Base-by-base conservation (phyloP, 2,797 vertebrate species). In the Petrocephalus sullivani region DNA sequence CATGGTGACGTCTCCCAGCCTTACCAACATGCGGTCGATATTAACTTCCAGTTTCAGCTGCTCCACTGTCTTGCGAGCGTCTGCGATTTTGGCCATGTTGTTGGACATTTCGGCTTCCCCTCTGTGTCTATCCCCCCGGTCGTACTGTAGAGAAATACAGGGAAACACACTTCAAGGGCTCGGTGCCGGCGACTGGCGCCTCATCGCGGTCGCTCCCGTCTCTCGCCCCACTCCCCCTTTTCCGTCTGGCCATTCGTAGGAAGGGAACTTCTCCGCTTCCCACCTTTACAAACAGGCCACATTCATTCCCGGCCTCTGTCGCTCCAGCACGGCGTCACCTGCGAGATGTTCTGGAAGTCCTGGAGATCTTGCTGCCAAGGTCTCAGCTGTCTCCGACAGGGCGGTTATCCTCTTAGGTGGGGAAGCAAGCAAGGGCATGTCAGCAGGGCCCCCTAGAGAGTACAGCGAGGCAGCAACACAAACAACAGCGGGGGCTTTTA, bases 21-120 rank as follows among this genome's bases (percentile, higher is more conserved):
- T 94, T 89, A 98, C 97, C 97, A 97, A 96, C 96, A 97, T 96
- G 89, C 97, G 95, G 90, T 97, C 96, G n/a, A 98, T 97, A 94
- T 98, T 97, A 87, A 98, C 97, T 90, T 98, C 97, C 92, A 98
- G 94, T 91, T 98, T 98, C 84, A 98, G 91, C 54, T 98, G 97
- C 60, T 98, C 97, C 87, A 98, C 97, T 0, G 96, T 97, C 93
- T 97, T 97, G 41, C 97, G 94, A 12, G 97, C 97, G 60, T 98
- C 97, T 16, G 97, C 96, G 12, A 98, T 98, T 93, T 97, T 98
- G 88, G 97, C 97, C 96, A 98, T 98, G 95, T 97, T 97, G 93
- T 98, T 98, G 1, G 97, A 97, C 97, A 98, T 98, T 89, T 89
- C 94, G 86, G 57, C 49, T 56, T 1, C 5, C n/a, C 4, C 14